A percentile compares a stretch with the other conserved stretches of the same genome.
Conservation (phyloP, 2,888 invertebrate species). For the Metellina segmentata region DNA sequence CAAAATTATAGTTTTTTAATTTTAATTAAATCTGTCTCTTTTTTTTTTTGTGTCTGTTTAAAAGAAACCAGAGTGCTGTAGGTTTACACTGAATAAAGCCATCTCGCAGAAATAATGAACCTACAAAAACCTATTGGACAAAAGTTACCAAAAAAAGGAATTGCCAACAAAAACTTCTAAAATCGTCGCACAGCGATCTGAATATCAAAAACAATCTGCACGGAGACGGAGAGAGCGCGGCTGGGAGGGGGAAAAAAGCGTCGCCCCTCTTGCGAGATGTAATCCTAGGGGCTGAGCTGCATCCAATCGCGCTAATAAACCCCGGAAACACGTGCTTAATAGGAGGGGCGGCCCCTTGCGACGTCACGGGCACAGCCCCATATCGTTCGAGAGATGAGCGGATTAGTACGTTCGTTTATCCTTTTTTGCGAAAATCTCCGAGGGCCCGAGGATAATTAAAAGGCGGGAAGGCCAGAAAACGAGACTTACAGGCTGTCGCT, state of each 20-base stretch:
- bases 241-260: neutral
- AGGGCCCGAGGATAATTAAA: constrained; percentile 17
- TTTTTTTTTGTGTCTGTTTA: too few relatives aligned
- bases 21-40: too few relatives aligned
- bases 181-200: too few relatives aligned
- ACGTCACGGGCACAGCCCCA: neutral
- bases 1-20: too few relatives aligned
- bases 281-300: neutral
- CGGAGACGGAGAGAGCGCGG: too few relatives aligned
- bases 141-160: too few relatives aligned
- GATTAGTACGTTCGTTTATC: neutral
- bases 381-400: neutral
- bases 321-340: neutral
- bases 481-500: constrained; percentile 10
- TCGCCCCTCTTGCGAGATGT: neutral
- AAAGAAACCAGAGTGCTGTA: too few relatives aligned
- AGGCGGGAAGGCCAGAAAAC: constrained; percentile 9
- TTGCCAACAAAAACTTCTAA: too few relatives aligned
- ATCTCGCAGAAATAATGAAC: too few relatives aligned
- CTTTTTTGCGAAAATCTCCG: neutral
- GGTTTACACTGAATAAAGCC: too few relatives aligned
- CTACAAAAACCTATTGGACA: too few relatives aligned
- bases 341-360: neutral
- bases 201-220: too few relatives aligned
- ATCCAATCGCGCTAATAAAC: constrained; percentile 46